Evolutionary conservation across 2,888 invertebrate species (phyloP).

Genomic region (Eupelmus urozonus): DNA sequence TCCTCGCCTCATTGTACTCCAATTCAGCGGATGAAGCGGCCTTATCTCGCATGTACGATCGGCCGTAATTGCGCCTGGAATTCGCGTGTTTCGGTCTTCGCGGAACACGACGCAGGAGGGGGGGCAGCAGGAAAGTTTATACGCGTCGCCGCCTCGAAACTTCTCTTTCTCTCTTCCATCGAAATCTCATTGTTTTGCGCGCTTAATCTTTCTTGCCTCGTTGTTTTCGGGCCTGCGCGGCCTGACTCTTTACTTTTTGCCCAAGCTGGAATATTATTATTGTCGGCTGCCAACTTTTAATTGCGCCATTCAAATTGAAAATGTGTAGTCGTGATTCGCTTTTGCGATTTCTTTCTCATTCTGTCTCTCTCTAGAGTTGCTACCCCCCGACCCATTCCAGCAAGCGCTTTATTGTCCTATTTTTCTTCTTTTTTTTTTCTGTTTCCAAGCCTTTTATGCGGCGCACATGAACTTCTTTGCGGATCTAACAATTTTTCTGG

Average conservation of each 20-base stretch:
- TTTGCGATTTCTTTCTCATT: slow-evolving; percentile 21
- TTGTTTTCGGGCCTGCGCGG: too few species aligned
- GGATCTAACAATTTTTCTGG: slow-evolving; percentile 22
- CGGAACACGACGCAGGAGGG: background rate
- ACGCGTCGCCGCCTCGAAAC: slow-evolving; percentile 7
- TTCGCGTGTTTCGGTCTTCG: slow-evolving; percentile 38
- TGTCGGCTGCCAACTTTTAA: slow-evolving; percentile 51
- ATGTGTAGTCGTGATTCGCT: slow-evolving; percentile 40
- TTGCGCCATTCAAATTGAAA: slow-evolving; percentile 54
- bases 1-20: slow-evolving; percentile 39
- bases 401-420: slow-evolving; percentile 17
- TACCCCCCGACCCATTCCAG: too few species aligned
- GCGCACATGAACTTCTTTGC: slow-evolving; percentile 24
- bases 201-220: slow-evolving; percentile 12
- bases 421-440: background rate
- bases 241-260: background rate
- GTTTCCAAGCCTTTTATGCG: background rate
- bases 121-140: slow-evolving; percentile 7
- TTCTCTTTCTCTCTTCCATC: slow-evolving; percentile 11
- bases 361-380: too few species aligned
- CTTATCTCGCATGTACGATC: slow-evolving; percentile 47
- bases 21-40: slow-evolving; percentile 47
- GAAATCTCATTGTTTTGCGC: slow-evolving; percentile 38
- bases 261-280: slow-evolving; percentile 36
- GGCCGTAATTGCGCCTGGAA: slow-evolving; percentile 45